Evolutionary conservation across 1,140 invertebrate genomes (phyloP).

Genomic region (Eubasilissa regina): DNA sequence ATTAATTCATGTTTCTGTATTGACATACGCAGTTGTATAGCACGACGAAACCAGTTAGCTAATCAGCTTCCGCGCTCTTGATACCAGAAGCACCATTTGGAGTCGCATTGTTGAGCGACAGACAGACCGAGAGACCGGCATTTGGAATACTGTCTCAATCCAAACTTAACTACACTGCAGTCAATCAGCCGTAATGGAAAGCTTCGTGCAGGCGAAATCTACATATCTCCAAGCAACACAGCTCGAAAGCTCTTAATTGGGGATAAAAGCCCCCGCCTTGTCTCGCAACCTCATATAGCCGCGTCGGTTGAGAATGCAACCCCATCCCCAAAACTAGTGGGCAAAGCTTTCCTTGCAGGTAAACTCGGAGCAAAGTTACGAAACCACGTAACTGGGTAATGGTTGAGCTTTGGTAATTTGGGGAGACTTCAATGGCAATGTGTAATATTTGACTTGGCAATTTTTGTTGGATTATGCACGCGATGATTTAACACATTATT

Average conservation of each 20-base stretch:
- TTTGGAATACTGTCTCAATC: slow-evolving; percentile 35
- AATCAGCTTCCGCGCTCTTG: no score
- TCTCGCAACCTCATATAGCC: not conserved
- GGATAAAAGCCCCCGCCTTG: slow-evolving; percentile 50
- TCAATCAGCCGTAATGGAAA: slow-evolving; percentile 53
- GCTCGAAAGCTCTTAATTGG: slow-evolving; percentile 55
- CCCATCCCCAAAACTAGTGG: not conserved
- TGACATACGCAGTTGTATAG: no score
- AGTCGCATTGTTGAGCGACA: no score
- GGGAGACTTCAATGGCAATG: not conserved
- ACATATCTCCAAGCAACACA: slow-evolving; percentile 27
- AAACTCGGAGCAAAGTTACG: slow-evolving; percentile 10
- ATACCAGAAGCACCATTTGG: no score
- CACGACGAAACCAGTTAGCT: no score
- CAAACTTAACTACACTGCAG: slow-evolving; percentile 47
- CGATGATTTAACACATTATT: no score
- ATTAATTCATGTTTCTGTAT: no score
- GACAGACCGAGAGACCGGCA: slow-evolving; percentile 5
- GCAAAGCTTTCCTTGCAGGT: slow-evolving; percentile 7
- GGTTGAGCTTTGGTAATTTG: slow-evolving; percentile 15
- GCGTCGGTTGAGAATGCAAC: not conserved
- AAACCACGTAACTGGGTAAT: slow-evolving; percentile 25
- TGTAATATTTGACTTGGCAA: not conserved
- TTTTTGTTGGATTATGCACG: no score
- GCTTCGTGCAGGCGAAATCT: slow-evolving; percentile 28